Evolutionary conservation across 2,113 vertebrate species (phyloP).

Genomic region (Pycnonotus jocosus): DNA sequence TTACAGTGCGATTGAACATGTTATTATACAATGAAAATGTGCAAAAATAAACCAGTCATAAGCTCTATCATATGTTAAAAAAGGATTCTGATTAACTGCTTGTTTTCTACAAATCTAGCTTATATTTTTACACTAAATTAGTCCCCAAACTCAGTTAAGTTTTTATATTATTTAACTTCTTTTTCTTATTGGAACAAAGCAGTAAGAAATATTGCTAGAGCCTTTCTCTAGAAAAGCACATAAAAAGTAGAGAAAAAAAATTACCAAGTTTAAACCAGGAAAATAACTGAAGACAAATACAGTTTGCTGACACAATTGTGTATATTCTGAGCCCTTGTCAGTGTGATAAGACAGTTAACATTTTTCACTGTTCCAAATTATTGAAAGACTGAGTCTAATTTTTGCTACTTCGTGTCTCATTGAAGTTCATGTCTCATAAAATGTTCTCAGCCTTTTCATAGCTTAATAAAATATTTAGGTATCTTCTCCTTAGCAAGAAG

Average conservation of each 20-base stretch:
- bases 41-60: neutral
- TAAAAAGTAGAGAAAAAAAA: neutral
- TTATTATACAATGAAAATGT: neutral
- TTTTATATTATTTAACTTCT: neutral
- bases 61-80: neutral
- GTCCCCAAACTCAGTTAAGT: neutral
- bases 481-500: constrained; percentile 7
- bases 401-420: constrained; percentile 16
- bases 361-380: neutral
- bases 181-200: neutral
- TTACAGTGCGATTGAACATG: neutral
- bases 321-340: neutral
- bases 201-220: neutral
- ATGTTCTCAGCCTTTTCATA: neutral
- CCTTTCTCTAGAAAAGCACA: neutral
- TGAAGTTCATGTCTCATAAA: constrained; percentile 9
- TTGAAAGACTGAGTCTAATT: neutral
- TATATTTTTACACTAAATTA: neutral
- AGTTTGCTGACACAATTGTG: neutral
- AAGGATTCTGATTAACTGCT: neutral
- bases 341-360: neutral
- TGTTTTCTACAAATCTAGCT: neutral
- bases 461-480: constrained; percentile 44
- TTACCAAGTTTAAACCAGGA: neutral
- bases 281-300: neutral